phyloP scores from a whole-genome alignment of 2,888 invertebrate genomes.

The Coleophora flavipennella region DNA sequence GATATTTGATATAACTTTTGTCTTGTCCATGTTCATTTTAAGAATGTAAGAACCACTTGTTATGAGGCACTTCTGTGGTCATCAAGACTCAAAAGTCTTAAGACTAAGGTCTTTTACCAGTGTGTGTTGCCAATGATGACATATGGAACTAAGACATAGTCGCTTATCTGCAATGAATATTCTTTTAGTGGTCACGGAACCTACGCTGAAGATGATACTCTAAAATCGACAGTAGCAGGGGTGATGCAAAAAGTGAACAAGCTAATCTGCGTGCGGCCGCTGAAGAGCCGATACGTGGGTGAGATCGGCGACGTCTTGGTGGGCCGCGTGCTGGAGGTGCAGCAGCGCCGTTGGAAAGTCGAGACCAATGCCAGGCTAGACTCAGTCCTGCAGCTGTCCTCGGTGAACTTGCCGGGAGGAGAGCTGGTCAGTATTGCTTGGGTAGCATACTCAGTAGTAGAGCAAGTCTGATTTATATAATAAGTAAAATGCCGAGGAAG shows the following conservation, averaged over 20 bases:
- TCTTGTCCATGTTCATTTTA: too few relatives aligned
- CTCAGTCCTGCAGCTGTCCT: conserved; percentile 88
- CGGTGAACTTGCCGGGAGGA: conserved; percentile 97
- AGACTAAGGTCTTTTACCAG: too few relatives aligned
- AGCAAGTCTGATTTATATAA: not conserved
- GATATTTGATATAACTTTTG: too few relatives aligned
- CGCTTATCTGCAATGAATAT: too few relatives aligned
- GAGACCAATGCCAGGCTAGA: conserved; percentile 93
- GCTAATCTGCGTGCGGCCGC: conserved; percentile 90
- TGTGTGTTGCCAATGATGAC: too few relatives aligned
- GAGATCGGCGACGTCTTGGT: conserved; percentile 98
- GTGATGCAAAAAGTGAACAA: conserved; percentile 95
- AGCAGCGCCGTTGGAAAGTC: conserved; percentile 95
- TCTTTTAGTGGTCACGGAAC: conserved; percentile 94
- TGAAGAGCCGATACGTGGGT: conserved; percentile 92
- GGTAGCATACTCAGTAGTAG: not conserved
- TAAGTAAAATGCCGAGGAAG: too few relatives aligned
- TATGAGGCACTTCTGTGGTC: too few relatives aligned
- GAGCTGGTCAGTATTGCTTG: conserved; percentile 79
- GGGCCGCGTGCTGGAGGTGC: conserved; percentile 94
- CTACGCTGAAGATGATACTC: conserved; percentile 84
- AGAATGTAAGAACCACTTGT: too few relatives aligned
- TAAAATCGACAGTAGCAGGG: conserved; percentile 96
- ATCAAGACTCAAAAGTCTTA: too few relatives aligned
- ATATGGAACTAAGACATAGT: too few relatives aligned